A percentile compares a stretch with the other conserved stretches of the same genome.
These are phyloP conservation scores for Nasonia vitripennis DNA, from an alignment of 1,140 invertebrate species.

Conservation along the genomic window DNA sequence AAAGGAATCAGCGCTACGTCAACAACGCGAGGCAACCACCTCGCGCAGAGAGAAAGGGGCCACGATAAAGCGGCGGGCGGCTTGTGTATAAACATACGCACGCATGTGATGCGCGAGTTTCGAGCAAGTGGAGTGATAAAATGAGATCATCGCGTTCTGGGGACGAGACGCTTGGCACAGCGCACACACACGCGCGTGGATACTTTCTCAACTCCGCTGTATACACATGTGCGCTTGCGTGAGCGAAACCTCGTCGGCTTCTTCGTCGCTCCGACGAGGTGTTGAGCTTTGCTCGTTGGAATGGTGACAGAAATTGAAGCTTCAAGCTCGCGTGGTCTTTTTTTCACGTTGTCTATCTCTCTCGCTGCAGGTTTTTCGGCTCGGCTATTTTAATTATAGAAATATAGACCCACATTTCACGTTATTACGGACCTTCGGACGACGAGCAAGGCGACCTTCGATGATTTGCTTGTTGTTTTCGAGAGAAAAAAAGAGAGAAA, in stretches of 20 bases:
- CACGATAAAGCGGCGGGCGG: conserved; percentile 26
- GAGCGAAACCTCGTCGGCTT: conserved; percentile 4
- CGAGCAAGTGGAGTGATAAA: conserved; percentile 65
- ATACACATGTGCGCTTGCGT: neutral
- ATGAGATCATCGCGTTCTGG: conserved; percentile 66
- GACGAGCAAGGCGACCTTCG: neutral
- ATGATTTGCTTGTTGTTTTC: neutral
- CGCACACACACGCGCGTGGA: neutral
- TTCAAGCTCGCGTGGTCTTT: neutral
- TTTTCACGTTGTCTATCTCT: neutral
- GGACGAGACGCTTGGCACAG: conserved; percentile 41
- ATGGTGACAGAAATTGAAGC: conserved; percentile 3
- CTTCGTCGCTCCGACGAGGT: neutral
- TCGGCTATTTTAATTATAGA: neutral
- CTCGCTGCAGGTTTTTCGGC: neutral
- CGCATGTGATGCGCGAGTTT: conserved; percentile 36
- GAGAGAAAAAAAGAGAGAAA: neutral
- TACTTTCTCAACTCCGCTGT: neutral
- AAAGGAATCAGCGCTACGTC: neutral
- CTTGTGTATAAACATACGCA: conserved; percentile 28
- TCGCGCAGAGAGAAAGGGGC: neutral
- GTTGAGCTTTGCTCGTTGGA: neutral
- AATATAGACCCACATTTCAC: neutral
- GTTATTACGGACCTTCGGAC: neutral
- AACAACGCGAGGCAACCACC: neutral